These are phyloP conservation scores for Sipha maydis DNA, from an alignment of 2,888 invertebrate species.

Conservation along the genomic window DNA sequence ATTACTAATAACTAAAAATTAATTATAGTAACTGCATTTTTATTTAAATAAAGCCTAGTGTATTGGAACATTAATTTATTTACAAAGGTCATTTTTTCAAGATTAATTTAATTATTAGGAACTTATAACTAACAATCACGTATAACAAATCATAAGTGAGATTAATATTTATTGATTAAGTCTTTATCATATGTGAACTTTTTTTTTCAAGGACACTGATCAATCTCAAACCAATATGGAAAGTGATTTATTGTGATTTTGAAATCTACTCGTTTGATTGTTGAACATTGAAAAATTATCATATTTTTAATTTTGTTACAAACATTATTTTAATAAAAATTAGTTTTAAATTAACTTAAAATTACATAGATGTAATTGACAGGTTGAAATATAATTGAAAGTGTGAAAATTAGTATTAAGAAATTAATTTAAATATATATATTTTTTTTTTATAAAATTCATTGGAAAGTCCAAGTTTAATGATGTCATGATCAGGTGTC, in stretches of 20 bases:
- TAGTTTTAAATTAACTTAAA: slow-evolving; percentile 35
- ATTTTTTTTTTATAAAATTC: slow-evolving; percentile 5
- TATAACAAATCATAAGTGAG: background rate
- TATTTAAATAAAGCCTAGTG: background rate
- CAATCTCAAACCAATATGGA: slow-evolving; percentile 56
- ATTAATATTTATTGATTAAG: background rate
- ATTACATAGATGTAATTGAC: slow-evolving; percentile 22
- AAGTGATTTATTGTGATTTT: slow-evolving; percentile 59
- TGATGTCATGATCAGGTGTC: slow-evolving; percentile 48
- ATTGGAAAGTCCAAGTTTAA: slow-evolving; percentile 29
- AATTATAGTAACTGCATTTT: background rate
- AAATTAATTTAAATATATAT: slow-evolving; percentile 14
- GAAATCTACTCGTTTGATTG: slow-evolving; percentile 37
- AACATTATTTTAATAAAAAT: slow-evolving; percentile 48
- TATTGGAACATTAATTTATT: background rate
- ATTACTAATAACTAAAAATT: background rate
- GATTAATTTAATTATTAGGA: background rate
- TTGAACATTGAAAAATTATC: slow-evolving; percentile 43
- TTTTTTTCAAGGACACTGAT: slow-evolving; percentile 48
- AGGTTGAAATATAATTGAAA: slow-evolving; percentile 32
- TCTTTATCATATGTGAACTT: background rate
- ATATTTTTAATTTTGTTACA: slow-evolving; percentile 59
- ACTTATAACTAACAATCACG: too few relatives aligned
- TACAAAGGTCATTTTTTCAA: background rate
- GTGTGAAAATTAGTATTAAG: slow-evolving; percentile 27